Base-by-base conservation (phyloP, 2,113 vertebrate species). In the Odocoileus hemionus region DNA sequence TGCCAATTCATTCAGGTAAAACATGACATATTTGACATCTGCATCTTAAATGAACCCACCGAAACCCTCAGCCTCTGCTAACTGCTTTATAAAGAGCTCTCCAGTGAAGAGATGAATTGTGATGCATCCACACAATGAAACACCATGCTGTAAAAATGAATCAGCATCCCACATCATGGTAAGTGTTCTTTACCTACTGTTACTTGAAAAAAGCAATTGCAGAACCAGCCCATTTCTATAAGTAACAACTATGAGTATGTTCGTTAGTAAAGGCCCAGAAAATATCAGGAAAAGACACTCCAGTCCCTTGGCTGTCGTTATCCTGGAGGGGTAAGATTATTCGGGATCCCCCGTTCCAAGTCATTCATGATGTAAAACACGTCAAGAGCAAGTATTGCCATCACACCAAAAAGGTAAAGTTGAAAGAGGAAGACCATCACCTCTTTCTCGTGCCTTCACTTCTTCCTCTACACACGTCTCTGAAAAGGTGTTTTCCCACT, bases 141-240 rank as follows among this genome's bases (percentile, higher is more conserved):
- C 7, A 26, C 3, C 10, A 4, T 2, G 2, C 25, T 61, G n/a
- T 39, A 67, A 80, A 70, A 79, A 7, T 28, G 43, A 52, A 15
- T 30, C 6, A 3, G 15, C 2, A 15, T 26, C 25, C 47, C 36
- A 1, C 3, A 19, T 28, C 14, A 11, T 7, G 26, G 33, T 16
- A 57, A 58, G 55, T 3, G 3, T 3, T 57, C n/a, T 43, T 89
- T 17, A 50, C 25, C 47, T n/a, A 33, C 5, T n/a, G 8, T 25
- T 60, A 47, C 6, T 10, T 23, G 52, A 83, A 60, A 82, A 70
- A 60, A 54, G 3, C 7, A 67, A 64, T 1, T 19, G 25, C 28
- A 67, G 58, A 94, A n/a, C 16, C 47, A 89, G 33, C 7, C 30
- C 9, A 12, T 54, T 45, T 91, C 36, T 87, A 0, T 16, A 50